Evolutionary conservation across 1,140 invertebrate genomes (phyloP), one percentile per base, ranked within the genome.

Genomic region (Eumeta japonica): DNA sequence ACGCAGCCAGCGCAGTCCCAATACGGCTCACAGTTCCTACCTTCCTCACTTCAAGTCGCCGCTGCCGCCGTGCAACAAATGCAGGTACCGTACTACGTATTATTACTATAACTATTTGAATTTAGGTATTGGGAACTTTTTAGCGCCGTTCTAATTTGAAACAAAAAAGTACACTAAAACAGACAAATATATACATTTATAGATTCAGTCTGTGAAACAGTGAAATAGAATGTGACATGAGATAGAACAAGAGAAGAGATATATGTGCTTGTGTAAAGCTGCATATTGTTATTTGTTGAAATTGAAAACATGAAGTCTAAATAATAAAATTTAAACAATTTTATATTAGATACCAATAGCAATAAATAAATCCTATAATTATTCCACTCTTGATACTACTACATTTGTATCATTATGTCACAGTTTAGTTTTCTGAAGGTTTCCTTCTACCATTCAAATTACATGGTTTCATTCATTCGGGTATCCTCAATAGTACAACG

Each of bases 1-100:
- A 67, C 65, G 31, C 68, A 70, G 42, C 68, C 61, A 0, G 62
- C 63, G 27, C 68, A 73, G 45, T 65, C 63, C 3, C 62, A 62
- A 0, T 73, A 68, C 42, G 57, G 61, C 28, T 71, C 65, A 15
- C 68, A 70, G 47, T 71, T 68, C 50, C 52, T 73, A 7, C 67
- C 65, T 0, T 63, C 62, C 28, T 65, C 68, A 35, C 51, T 73
- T 30, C 68, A 73, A 35, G 66, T 71, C 5, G 68, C 68, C 3
- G 66, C 66, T 4, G 68, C 64, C 28, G 28, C 28, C 28, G 64
- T 67, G 3, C 65, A 70, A 32, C 68, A 73, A 48, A 73, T 71
- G 68, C 65, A 70, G 58, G 67, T 72, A 2, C 2, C 16, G 16
- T 19, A 17, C 15, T 18, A 16, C 10, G 10, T 14, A 10, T 16